phyloP scores from a whole-genome alignment of 2,797 vertebrate genomes.

The Setipinna tenuifilis region DNA sequence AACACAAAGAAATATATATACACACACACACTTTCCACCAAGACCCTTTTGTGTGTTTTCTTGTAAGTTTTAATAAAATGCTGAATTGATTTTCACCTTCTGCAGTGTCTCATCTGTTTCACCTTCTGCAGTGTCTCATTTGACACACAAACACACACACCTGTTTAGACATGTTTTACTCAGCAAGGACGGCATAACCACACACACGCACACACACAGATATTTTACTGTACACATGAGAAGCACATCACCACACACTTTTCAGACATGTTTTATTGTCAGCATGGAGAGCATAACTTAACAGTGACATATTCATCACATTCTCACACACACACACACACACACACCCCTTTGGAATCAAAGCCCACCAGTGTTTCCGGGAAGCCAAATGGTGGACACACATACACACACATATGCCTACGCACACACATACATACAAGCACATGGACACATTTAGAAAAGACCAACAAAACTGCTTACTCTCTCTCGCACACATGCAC shows the following conservation, averaged over 20 bases:
- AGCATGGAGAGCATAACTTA: neutral
- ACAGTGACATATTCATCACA: neutral
- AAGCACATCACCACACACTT: neutral
- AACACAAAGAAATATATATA: neutral
- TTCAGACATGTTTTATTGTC: neutral
- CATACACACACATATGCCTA: neutral
- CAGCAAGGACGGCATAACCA: too few relatives aligned
- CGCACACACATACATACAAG: slow-evolving; percentile 2
- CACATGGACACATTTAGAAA: neutral
- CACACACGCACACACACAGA: too few relatives aligned
- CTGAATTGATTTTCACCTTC: neutral
- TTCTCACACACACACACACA: slow-evolving; percentile 2
- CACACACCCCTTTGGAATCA: neutral
- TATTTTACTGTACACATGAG: neutral
- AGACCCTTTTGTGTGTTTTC: neutral
- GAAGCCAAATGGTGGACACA: neutral
- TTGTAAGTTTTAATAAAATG: neutral
- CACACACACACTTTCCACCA: neutral
- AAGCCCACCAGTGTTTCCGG: neutral
- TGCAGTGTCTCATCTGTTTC: too few relatives aligned
- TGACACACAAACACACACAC: too few relatives aligned
- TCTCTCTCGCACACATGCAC: neutral
- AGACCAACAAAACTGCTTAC: too few relatives aligned
- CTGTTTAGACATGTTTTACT: too few relatives aligned
- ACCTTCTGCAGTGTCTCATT: too few relatives aligned